Base-by-base conservation (phyloP, 2,113 vertebrate species). In the Chloebia gouldiae region DNA sequence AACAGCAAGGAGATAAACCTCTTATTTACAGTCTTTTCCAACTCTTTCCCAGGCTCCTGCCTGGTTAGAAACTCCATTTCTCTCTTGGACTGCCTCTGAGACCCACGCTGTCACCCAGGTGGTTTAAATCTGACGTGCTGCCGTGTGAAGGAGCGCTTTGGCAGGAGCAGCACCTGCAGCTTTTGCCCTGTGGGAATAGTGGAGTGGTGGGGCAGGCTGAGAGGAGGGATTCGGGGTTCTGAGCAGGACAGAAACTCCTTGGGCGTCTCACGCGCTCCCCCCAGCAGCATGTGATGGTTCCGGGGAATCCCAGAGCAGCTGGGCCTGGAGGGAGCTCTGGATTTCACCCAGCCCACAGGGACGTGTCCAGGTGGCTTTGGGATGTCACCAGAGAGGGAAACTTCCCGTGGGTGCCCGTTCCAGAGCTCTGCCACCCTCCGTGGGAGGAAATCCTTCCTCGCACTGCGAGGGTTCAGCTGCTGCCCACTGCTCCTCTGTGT, bases 61-160 rank as follows among this genome's bases (percentile, higher is more conserved):
- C 39, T 39, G 39, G 39, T 39, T 39, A 39, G 39, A 39, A 39
- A 39, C 11, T 39, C 39, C 11, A 8, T 11, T 8, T 39, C 39
- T 39, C 39, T 39, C 39, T 39, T 11, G 8, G 39, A 39, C n/a
- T n/a, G n/a, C n/a, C 39, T 39, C 39, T 39, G 39, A 39, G 39
- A 8, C 39, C 39, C 39, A 39, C 39, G 39, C 39, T 69, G 15
- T 21, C 40, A 25, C 53, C 40, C 27, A 13, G 2, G 0, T 47
- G 27, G 16, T n/a, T 47, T 15, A 3, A 18, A 4, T 60, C 5
- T 14, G 25, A 17, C 1, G 0, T 54, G 9, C 18, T 23, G 21
- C 19, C 50, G 3, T 37, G 7, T 4, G 20, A 10, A 30, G 35
- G 33, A 64, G 35, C 9, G 3, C 15, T 45, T 71, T 5, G 21